Conservation (phyloP, 2,113 vertebrate genomes). For the Hemibagrus wyckioides region DNA sequence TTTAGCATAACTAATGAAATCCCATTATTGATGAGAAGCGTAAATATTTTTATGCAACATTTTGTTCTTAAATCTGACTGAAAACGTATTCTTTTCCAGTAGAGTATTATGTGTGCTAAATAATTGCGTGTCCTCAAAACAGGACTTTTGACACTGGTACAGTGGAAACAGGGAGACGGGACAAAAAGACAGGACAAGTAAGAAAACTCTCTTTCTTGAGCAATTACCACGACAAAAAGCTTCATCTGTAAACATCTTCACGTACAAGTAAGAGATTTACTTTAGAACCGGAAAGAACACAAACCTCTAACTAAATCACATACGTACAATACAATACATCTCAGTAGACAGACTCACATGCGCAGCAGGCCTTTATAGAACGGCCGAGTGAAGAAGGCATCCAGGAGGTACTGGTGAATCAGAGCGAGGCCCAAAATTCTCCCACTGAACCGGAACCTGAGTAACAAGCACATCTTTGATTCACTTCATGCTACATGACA, state of each 20-base stretch:
- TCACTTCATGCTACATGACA: not conserved
- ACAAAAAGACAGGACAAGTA: not conserved
- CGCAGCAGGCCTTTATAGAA: constrained; percentile 99
- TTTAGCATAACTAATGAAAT: too few species aligned
- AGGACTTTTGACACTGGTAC: not conserved
- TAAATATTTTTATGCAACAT: too few species aligned
- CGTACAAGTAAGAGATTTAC: not conserved
- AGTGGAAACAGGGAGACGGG: not conserved
- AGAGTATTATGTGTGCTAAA: too few species aligned
- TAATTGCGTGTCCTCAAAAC: not conserved
- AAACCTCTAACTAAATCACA: not conserved
- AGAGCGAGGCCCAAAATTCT: constrained; percentile 95
- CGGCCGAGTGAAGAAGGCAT: constrained; percentile 97
- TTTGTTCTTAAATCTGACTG: too few species aligned
- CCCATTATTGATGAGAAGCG: too few species aligned
- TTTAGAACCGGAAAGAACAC: not conserved
- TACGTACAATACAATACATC: not conserved
- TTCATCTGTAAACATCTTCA: not conserved
- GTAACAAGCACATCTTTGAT: not conserved
- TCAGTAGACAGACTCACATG: constrained; percentile 79
- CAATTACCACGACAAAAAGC: not conserved
- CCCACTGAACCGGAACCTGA: constrained; percentile 97
- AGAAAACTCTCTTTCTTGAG: not conserved
- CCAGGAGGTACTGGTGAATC: constrained; percentile 97
- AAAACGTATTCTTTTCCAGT: too few species aligned